phyloP scores from a whole-genome alignment of 2,113 vertebrate genomes.

The Dipodomys spectabilis region DNA sequence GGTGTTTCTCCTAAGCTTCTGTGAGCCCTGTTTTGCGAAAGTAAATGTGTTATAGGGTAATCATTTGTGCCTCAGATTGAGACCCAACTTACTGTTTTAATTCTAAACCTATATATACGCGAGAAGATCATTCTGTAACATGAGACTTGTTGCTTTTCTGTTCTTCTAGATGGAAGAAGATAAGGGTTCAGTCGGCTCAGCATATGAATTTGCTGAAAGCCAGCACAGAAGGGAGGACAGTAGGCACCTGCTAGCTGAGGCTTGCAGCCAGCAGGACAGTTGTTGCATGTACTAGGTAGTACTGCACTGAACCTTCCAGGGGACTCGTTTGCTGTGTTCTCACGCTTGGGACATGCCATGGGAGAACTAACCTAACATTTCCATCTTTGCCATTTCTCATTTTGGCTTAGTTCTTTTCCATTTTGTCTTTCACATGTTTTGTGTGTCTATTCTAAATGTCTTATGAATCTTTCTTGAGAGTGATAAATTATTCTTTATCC shows the following conservation, averaged over 20 bases:
- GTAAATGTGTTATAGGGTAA: constrained; percentile 50
- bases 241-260: constrained; percentile 96
- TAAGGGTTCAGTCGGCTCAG: constrained; percentile 97
- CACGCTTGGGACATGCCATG: constrained; percentile 61
- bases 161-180: constrained; percentile 99
- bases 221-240: constrained; percentile 97
- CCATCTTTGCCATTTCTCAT: constrained; percentile 63
- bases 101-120: constrained; percentile 57
- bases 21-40: constrained; percentile 53
- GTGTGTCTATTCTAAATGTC: constrained; percentile 53
- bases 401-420: constrained; percentile 67
- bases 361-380: constrained; percentile 60
- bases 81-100: constrained; percentile 74
- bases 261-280: constrained; percentile 91
- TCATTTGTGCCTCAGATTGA: constrained; percentile 47
- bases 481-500: constrained; percentile 51
- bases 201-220: constrained; percentile 98
- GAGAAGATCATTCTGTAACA: constrained; percentile 75
- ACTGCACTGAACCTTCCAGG: constrained; percentile 83
- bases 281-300: constrained; percentile 95
- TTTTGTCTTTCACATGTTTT: constrained; percentile 72
- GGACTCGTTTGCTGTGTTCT: constrained; percentile 67
- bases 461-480: constrained; percentile 34
- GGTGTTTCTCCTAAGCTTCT: neutral
- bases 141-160: constrained; percentile 93